Base-by-base conservation (phyloP, 2,888 invertebrate species). In the Busseola fusca region DNA sequence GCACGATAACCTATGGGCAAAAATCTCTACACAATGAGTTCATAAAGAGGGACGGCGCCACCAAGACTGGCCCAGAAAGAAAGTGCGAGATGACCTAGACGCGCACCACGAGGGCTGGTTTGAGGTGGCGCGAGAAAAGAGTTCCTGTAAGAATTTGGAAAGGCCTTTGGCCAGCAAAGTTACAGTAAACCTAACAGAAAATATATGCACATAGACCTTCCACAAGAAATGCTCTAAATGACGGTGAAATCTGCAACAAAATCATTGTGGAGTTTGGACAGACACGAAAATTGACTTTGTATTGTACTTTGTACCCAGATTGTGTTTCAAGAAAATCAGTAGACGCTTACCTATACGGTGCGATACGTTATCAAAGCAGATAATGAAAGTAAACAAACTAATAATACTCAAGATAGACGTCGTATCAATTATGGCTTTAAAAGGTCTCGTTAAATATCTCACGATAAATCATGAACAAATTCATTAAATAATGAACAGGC, bases 341-440 rank as follows among this genome's bases (percentile, higher is more conserved):
- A 34, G 6, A 45, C 37, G 42, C 3, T 42, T 9, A 34, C 34
- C 34, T 34, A 4, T 16, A 30, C 3, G 4, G 30, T 64, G 37
- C 48, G 21, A 48, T n/a, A 48, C 21, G 48, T 56, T 74, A 74
- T 56, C 54, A 56, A 27, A 5, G 25, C 12, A 57, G 75, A 48
- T 65, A 65, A 65, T 25, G 16, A 56, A 21, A 65, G 30, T 40
- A 12, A 74, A 65, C 75, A 74, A 56, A 25, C 12, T 48, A 56
- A 25, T 64, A 12, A 72, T 10, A 72, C 7, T 40, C 30, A 48
- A 48, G 56, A 64, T 64, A 56, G 54, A 48, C 30, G 37, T 25
- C 40, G 16, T 40, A n/a, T 48, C 0, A 56, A 48, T 45, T 48
- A 48, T 56, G 65, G 65, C 56, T 56, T 40, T 65, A 40, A 56